Percentiles rank a stretch among this genome's conserved stretches.
phyloP scores from a whole-genome alignment of 2,888 invertebrate genomes.

The Branchellion lobata region DNA sequence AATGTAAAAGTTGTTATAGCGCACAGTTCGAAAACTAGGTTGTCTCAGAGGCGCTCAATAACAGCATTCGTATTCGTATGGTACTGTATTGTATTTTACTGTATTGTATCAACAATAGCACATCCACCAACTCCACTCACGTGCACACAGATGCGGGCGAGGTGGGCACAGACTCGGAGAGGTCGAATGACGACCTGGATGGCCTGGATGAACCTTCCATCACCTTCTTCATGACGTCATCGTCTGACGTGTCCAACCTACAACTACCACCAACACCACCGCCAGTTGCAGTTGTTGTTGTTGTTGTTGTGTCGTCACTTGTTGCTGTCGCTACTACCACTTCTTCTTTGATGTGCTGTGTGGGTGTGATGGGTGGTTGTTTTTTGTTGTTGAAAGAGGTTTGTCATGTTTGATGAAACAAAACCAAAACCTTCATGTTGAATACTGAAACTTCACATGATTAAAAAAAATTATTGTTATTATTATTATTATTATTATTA shows the following conservation, averaged over 20 bases:
- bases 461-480: neutral
- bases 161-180: conserved; percentile 69
- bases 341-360: neutral
- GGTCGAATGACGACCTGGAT: conserved; percentile 39
- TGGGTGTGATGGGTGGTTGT: neutral
- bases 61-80: too few species aligned
- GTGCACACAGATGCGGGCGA: conserved; percentile 62
- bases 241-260: conserved; percentile 58
- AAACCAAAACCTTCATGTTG: too few species aligned
- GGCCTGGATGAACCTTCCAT: conserved; percentile 27
- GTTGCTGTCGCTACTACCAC: neutral
- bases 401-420: too few species aligned
- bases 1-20: too few species aligned
- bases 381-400: too few species aligned
- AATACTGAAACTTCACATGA: neutral
- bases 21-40: too few species aligned
- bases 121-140: conserved; percentile 21
- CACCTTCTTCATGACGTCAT: conserved; percentile 52
- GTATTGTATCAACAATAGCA: too few species aligned
- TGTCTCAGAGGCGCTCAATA: too few species aligned
- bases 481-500: too few species aligned
- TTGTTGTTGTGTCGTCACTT: neutral
- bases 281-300: too few species aligned
- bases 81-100: too few species aligned
- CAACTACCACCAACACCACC: conserved; percentile 54